A percentile compares a stretch with the other conserved stretches of the same genome.
phyloP scores from a whole-genome alignment of 2,888 invertebrate genomes.

The Calliphora vomitoria region DNA sequence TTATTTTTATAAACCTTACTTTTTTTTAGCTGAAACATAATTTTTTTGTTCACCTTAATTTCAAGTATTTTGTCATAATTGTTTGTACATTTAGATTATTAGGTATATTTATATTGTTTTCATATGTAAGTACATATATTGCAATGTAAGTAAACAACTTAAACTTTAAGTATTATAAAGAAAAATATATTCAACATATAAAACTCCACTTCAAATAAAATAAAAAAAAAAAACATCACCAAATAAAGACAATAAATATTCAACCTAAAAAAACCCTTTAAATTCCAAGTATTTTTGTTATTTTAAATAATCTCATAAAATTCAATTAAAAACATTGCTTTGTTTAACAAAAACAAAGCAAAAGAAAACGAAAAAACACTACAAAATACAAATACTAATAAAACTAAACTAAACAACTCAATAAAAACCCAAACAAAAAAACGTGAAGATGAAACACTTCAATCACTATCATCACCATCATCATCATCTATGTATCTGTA shows the following conservation, averaged over 20 bases:
- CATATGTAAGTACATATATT: background rate
- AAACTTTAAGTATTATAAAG: background rate
- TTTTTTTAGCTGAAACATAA: too few relatives aligned
- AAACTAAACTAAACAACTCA: constrained; percentile 16
- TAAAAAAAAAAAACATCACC: background rate
- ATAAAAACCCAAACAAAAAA: background rate
- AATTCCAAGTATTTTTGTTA: constrained; percentile 18
- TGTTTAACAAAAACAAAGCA: constrained; percentile 1
- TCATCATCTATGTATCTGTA: background rate
- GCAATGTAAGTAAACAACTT: background rate
- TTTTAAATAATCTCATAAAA: constrained; percentile 41
- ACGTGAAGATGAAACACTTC: constrained; percentile 12
- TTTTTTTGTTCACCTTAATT: background rate
- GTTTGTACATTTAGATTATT: background rate
- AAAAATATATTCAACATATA: background rate
- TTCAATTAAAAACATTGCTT: constrained; percentile 11
- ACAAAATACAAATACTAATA: background rate
- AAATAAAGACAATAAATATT: background rate
- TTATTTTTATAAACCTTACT: too few relatives aligned
- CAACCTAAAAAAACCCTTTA: background rate
- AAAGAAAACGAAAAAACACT: background rate
- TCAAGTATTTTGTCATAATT: background rate
- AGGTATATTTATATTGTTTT: background rate
- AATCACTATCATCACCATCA: constrained; percentile 25
- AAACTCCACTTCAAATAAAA: background rate